phyloP scores from a whole-genome alignment of 2,888 invertebrate species.

The Drosophila ustulata region DNA sequence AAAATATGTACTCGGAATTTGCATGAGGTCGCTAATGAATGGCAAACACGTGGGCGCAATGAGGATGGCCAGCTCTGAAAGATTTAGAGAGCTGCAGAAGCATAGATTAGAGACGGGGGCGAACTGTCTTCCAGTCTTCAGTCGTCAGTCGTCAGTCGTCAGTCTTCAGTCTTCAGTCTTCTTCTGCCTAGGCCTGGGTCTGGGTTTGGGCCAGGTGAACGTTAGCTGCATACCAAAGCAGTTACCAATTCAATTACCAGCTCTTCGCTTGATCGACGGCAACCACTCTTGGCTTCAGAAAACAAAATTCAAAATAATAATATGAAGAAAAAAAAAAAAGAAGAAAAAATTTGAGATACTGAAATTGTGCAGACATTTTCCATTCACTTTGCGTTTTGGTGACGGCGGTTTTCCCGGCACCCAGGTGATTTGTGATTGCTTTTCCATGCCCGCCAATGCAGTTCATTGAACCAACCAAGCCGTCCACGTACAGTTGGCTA shows the following conservation, averaged over 20 bases:
- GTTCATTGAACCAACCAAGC: slow-evolving; percentile 50
- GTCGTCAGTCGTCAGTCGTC: too few relatives aligned
- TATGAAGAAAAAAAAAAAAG: slow-evolving; percentile 21
- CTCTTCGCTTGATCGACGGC: slow-evolving; percentile 66
- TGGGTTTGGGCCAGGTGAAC: slow-evolving; percentile 42
- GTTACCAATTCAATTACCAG: slow-evolving; percentile 27
- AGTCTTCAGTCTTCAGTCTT: not conserved
- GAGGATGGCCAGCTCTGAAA: slow-evolving; percentile 29
- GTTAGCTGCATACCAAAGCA: slow-evolving; percentile 51
- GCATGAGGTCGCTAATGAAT: slow-evolving; percentile 65
- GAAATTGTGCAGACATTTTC: slow-evolving; percentile 69
- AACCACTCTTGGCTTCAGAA: slow-evolving; percentile 34
- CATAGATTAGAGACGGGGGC: slow-evolving; percentile 17
- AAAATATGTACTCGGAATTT: slow-evolving; percentile 40
- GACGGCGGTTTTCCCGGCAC: slow-evolving; percentile 67
- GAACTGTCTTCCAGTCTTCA: too few relatives aligned
- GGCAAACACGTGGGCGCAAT: slow-evolving; percentile 57
- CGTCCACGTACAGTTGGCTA: slow-evolving; percentile 57
- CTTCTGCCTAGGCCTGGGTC: slow-evolving; percentile 13
- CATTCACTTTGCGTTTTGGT: slow-evolving; percentile 76
- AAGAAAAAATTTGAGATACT: slow-evolving; percentile 31
- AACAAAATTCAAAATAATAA: slow-evolving; percentile 48
- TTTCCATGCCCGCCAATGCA: slow-evolving; percentile 31
- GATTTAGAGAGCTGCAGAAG: slow-evolving; percentile 1
- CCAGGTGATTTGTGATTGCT: slow-evolving; percentile 53